phyloP scores from a whole-genome alignment of 1,140 invertebrate genomes.

The Trichogramma pretiosum region DNA sequence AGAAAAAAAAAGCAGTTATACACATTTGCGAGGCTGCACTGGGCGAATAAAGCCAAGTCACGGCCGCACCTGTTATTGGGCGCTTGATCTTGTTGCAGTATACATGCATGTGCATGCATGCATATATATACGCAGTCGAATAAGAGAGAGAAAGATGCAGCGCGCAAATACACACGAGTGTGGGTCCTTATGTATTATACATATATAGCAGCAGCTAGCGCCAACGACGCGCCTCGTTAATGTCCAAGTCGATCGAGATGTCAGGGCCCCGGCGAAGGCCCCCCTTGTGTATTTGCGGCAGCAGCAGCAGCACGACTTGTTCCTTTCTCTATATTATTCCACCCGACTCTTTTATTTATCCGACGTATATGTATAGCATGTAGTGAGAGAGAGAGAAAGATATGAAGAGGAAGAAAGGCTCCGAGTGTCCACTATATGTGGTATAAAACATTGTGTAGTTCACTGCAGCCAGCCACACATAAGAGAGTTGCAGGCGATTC shows the following conservation, averaged over 20 bases:
- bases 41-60: slow-evolving; percentile 35
- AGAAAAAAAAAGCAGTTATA: too few species aligned
- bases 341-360: too few species aligned
- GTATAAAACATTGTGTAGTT: too few species aligned
- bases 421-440: too few species aligned
- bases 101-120: slow-evolving; percentile 27
- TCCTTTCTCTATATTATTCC: background rate
- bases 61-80: slow-evolving; percentile 32
- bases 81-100: slow-evolving; percentile 21
- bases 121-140: slow-evolving; percentile 21
- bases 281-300: background rate
- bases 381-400: too few species aligned
- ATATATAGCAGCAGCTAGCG: background rate
- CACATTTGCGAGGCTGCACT: too few species aligned
- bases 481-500: too few species aligned
- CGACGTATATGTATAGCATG: too few species aligned
- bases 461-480: too few species aligned
- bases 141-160: background rate
- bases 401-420: too few species aligned
- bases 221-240: background rate
- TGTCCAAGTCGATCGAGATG: slow-evolving; percentile 1
- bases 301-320: background rate
- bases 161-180: too few species aligned
- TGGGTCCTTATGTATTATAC: slow-evolving; percentile 9
- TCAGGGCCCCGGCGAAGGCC: background rate